A percentile compares a stretch with the other conserved stretches of the same genome.
These are phyloP conservation scores for Phainopepla nitens DNA, from an alignment of 2,113 vertebrate genomes.

Conservation along the genomic window DNA sequence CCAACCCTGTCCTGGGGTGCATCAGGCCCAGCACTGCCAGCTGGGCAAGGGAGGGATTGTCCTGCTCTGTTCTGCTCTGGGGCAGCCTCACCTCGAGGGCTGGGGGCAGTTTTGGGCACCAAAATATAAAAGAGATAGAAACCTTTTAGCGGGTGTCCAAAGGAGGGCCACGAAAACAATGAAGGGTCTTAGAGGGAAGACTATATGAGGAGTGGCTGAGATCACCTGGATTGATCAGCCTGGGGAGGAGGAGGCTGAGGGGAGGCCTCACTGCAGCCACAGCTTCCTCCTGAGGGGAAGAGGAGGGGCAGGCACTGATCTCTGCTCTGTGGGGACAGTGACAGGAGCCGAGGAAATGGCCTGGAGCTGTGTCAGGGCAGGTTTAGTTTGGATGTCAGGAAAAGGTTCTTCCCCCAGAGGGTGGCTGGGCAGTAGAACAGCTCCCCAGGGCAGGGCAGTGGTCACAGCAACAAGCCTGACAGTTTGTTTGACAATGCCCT, in stretches of 20 bases:
- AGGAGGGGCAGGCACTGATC: background rate
- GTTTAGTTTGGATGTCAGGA: fast-evolving
- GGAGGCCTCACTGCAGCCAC: background rate
- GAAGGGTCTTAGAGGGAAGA: background rate
- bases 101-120: background rate
- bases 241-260: background rate
- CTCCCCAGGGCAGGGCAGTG: background rate
- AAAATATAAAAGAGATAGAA: background rate
- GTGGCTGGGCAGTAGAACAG: background rate
- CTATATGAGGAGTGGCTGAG: fast-evolving
- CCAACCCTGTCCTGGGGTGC: background rate
- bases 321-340: background rate
- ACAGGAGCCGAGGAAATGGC: background rate
- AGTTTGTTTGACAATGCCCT: too few species aligned
- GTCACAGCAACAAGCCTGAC: background rate
- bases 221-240: too few species aligned
- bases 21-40: background rate
- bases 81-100: fast-evolving
- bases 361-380: background rate
- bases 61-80: background rate
- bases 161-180: background rate
- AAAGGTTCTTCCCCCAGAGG: fast-evolving
- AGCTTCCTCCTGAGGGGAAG: fast-evolving
- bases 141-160: background rate
- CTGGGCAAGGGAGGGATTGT: fast-evolving